A percentile compares a stretch with the other conserved stretches of the same genome.
Conservation (phyloP, 2,888 invertebrate genomes). For the Ennomos quercinarius region DNA sequence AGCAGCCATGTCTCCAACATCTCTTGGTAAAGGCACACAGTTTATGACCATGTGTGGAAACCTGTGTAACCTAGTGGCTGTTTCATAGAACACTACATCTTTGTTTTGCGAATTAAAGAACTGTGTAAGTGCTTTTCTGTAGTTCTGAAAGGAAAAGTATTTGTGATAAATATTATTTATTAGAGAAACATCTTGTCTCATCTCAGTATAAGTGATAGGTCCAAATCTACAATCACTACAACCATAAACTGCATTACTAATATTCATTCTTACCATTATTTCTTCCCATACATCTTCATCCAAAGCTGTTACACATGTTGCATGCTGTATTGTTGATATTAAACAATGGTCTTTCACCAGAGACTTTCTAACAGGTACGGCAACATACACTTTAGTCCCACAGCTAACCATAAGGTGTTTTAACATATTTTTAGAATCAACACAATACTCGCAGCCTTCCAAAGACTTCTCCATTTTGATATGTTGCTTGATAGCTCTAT, state of each 20-base stretch:
- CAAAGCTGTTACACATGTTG: constrained; percentile 90
- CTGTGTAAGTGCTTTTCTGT: constrained; percentile 90
- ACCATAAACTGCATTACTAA: no score
- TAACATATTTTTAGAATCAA: constrained; percentile 91
- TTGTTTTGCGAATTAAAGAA: constrained; percentile 90
- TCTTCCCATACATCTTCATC: constrained; percentile 98
- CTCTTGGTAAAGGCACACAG: constrained; percentile 94
- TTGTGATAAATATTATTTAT: no score
- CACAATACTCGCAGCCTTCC: constrained; percentile 93
- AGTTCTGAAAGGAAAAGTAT: constrained; percentile 81
- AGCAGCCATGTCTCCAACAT: constrained; percentile 94
- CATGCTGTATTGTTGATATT: constrained; percentile 93
- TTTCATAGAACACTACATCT: constrained; percentile 97
- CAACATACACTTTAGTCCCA: constrained; percentile 93
- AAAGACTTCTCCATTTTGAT: constrained; percentile 88
- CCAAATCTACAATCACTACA: constrained; percentile 2
- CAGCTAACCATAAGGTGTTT: constrained; percentile 94
- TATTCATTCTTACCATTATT: constrained; percentile 85
- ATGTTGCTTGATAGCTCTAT: constrained; percentile 90
- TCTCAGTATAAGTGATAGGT: no score
- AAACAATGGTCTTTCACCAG: constrained; percentile 94
- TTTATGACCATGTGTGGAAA: constrained; percentile 95
- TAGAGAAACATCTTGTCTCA: no score
- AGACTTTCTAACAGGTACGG: constrained; percentile 92
- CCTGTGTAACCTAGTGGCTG: constrained; percentile 89